A percentile compares a stretch with the other conserved stretches of the same genome.
Conservation (phyloP, 2,888 invertebrate genomes). For the Onthophagus sagittarius region DNA sequence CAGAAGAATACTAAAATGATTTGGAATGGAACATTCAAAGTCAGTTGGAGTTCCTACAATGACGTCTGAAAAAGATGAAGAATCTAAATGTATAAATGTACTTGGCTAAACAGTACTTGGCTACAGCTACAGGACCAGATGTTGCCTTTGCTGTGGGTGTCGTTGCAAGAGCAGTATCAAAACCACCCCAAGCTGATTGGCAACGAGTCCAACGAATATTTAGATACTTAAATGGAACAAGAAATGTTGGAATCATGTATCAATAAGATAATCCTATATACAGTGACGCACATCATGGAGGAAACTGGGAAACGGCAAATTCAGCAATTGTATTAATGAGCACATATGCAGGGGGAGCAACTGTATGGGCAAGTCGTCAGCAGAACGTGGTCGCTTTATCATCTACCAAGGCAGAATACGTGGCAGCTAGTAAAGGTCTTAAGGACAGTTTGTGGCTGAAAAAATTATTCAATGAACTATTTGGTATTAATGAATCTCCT, state of each 20-base stretch:
- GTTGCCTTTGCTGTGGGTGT: no score
- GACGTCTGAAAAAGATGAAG: no score
- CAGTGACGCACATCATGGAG: not conserved
- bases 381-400: slow-evolving; percentile 34
- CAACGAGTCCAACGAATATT: not conserved
- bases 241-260: no score
- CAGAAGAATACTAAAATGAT: no score
- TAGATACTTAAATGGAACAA: no score
- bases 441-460: slow-evolving; percentile 33
- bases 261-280: not conserved
- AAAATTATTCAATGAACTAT: not conserved
- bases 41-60: no score
- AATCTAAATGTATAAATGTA: no score
- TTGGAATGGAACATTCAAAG: no score
- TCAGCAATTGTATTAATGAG: slow-evolving; percentile 27
- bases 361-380: slow-evolving; percentile 32
- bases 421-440: slow-evolving; percentile 35
- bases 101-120: no score
- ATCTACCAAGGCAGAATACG: slow-evolving; percentile 35
- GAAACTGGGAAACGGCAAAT: slow-evolving; percentile 15
- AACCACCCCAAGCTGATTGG: slow-evolving; percentile 1
- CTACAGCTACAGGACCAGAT: no score
- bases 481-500: not conserved
- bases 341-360: slow-evolving; percentile 30
- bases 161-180: not conserved